Evolutionary conservation across 1,140 invertebrate genomes (phyloP).

Genomic region (Tetragonula clypearis): DNA sequence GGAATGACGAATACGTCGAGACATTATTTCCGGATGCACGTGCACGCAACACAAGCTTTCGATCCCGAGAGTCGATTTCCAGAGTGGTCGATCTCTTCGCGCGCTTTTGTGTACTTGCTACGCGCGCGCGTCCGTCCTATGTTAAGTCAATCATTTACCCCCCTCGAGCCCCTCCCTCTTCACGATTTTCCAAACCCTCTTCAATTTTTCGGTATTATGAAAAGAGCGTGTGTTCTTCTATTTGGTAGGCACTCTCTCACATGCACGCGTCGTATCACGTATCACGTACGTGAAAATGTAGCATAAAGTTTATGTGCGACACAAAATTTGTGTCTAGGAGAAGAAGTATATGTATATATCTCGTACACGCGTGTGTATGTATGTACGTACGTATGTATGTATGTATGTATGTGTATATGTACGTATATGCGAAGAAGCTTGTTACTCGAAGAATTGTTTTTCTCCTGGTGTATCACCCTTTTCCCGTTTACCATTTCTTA

Average conservation of each 20-base stretch:
- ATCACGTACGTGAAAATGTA: no score
- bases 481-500: slow-evolving; percentile 22
- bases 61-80: slow-evolving; percentile 12
- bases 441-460: slow-evolving; percentile 14
- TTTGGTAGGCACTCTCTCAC: neutral
- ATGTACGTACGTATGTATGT: neutral
- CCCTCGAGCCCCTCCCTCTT: no score
- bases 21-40: slow-evolving; percentile 42
- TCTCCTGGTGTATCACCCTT: neutral
- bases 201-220: slow-evolving; percentile 10
- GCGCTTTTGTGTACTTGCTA: neutral
- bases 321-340: neutral
- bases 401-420: neutral
- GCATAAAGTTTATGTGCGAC: neutral
- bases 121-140: neutral
- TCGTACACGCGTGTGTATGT: neutral
- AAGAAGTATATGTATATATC: neutral
- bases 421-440: slow-evolving; percentile 3
- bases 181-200: slow-evolving; percentile 25
- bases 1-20: slow-evolving; percentile 14
- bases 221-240: neutral
- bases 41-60: slow-evolving; percentile 1
- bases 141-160: neutral
- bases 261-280: no score
- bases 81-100: neutral